phyloP scores from a whole-genome alignment of 2,888 invertebrate species.

The Chironomus riparius region DNA sequence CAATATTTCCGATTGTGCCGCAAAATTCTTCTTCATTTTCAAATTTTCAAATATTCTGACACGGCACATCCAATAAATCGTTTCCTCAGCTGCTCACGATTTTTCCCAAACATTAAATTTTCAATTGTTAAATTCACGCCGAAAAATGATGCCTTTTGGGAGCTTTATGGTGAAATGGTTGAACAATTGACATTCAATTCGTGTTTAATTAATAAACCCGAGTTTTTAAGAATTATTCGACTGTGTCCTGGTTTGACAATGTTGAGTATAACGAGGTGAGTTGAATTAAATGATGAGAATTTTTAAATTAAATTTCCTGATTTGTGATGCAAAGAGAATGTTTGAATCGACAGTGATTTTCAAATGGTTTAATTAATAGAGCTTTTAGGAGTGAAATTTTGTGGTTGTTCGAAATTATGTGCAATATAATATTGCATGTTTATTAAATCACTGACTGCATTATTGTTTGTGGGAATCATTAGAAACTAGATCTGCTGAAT shows the following conservation, averaged over 20 bases:
- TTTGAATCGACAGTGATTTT: background rate
- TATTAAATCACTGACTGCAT: background rate
- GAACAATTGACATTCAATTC: slow-evolving; percentile 16
- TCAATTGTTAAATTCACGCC: slow-evolving; percentile 19
- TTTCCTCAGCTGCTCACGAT: background rate
- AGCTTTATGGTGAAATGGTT: background rate
- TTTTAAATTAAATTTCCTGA: too few relatives aligned
- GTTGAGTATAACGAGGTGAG: background rate
- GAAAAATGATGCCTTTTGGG: slow-evolving; percentile 16
- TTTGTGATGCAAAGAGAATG: background rate
- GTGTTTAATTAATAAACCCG: slow-evolving; percentile 12
- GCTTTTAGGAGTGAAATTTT: background rate
- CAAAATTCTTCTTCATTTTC: slow-evolving; percentile 17
- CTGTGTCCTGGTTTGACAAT: background rate
- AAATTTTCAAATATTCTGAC: slow-evolving; percentile 17
- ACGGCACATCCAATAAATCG: slow-evolving; percentile 12
- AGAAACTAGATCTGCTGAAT: too few relatives aligned
- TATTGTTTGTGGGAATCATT: too few relatives aligned
- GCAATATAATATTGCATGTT: background rate
- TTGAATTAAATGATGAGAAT: background rate
- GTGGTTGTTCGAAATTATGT: background rate
- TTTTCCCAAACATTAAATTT: slow-evolving; percentile 20
- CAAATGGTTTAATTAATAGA: background rate
- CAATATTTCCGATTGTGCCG: slow-evolving; percentile 8
- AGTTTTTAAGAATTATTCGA: slow-evolving; percentile 11